Evolutionary conservation across 2,888 invertebrate genomes (phyloP), one percentile per base, ranked within the genome.

Genomic region (Chloromyia formosa): DNA sequence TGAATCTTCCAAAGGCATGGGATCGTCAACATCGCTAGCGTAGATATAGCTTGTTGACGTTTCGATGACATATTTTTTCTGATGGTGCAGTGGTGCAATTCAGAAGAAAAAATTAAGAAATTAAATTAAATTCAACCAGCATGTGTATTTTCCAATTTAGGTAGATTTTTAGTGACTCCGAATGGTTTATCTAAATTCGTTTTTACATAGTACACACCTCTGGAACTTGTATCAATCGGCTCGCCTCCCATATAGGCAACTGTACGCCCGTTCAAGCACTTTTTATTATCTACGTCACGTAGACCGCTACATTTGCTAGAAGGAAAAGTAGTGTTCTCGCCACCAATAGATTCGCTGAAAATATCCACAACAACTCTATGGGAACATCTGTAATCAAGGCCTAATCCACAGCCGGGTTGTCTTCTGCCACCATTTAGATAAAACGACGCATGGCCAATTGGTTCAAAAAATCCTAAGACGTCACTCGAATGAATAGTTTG

Each of bases 401-500:
- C 79, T 0, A 16, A 1, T 7, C 14, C 68, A 73, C 81, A 81
- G 61, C 81, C 81, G 7, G 80, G 79, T 75, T 86, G 86, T 5
- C 76, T 77, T 2, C 75, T 73, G 1, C 86, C 86, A 35, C 80
- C 83, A 71, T 86, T 86, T 0, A 85, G 84, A 75, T 83, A 86
- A 76, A 86, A 86, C 35, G 86, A 84, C 7, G 84, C 82, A 20
- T 80, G 80, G 9, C 86, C 86, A 0, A 86, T 80, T 0, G 84
- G 80, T 0, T 78, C 75, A 0, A 78, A 68, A 42, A 85, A 80
- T 0, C 86, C 86, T 18, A 85, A 78, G 0, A 20, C 3, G 77
- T 81, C 81, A 73, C 83, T 83, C 0, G 86, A 86, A 66, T 85
- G 85, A 78, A 86, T 83, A 1, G 83, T 81, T 76, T 86, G 84